Evolutionary conservation across 2,888 invertebrate genomes (phyloP).

Genomic region (Poecilus cupreus): DNA sequence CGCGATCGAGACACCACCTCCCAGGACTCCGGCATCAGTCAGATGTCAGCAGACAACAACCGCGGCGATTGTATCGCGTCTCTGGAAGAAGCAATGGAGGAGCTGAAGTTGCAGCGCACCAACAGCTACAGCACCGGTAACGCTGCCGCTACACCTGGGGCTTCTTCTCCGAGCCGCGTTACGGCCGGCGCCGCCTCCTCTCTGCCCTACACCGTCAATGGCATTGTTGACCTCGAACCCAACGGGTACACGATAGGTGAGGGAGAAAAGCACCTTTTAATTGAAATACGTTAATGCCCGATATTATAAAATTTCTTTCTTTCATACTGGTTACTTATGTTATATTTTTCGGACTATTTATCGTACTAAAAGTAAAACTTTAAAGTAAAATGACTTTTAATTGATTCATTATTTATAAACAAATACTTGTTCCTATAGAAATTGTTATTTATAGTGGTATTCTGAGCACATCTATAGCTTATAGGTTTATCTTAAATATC

Average conservation of each 20-base stretch:
- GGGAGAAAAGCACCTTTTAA: no score
- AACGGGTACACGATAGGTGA: constrained; percentile 70
- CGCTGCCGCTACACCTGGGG: neutral
- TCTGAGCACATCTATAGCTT: no score
- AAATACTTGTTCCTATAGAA: no score
- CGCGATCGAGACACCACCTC: constrained; percentile 83
- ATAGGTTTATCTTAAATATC: no score
- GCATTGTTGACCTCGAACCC: constrained; percentile 68
- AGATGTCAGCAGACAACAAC: constrained; percentile 80
- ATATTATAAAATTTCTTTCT: no score
- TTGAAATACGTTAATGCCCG: no score
- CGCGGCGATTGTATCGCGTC: constrained; percentile 70
- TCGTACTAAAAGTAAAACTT: no score
- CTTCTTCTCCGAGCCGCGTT: neutral
- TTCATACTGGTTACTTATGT: no score
- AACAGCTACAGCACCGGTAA: constrained; percentile 49
- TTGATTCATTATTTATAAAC: no score
- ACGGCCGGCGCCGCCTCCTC: constrained; percentile 60
- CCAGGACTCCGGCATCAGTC: constrained; percentile 92
- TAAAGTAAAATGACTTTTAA: no score
- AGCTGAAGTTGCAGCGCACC: constrained; percentile 69
- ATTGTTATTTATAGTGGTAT: no score
- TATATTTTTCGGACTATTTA: no score
- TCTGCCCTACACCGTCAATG: constrained; percentile 69
- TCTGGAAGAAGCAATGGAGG: constrained; percentile 76